Conservation (phyloP, 2,888 invertebrate genomes). For the Tholera decimalis region DNA sequence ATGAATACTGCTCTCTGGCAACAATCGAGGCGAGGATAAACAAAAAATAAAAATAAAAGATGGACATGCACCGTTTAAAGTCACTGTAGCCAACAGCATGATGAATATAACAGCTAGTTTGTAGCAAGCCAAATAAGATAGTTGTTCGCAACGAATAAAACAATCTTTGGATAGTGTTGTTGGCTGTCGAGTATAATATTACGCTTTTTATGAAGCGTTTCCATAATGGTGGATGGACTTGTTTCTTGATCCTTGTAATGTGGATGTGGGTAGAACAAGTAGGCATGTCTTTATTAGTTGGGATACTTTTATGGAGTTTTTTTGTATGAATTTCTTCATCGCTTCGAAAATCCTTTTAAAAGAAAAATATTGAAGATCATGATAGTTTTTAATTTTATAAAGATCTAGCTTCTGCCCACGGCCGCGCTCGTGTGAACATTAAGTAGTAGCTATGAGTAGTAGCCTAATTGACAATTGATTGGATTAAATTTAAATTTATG, state of each 20-base stretch:
- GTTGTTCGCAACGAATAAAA: conserved; percentile 72
- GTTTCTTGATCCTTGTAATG: conserved; percentile 57
- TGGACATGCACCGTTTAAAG: conserved; percentile 87
- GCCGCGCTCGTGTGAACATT: too few relatives aligned
- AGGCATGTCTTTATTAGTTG: conserved; percentile 31
- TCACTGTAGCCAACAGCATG: conserved; percentile 84
- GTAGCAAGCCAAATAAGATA: conserved; percentile 79
- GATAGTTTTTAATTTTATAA: too few relatives aligned
- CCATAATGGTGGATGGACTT: conserved; percentile 59
- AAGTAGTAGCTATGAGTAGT: too few relatives aligned
- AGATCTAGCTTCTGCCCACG: too few relatives aligned
- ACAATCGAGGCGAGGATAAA: conserved; percentile 86
- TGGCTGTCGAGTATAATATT: conserved; percentile 69
- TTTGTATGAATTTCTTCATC: neutral
- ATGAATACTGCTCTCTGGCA: conserved; percentile 85
- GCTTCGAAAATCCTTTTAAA: neutral
- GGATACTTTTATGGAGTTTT: conserved; percentile 2
- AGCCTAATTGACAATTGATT: too few relatives aligned
- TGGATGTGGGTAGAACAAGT: conserved; percentile 15
- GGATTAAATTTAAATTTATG: too few relatives aligned
- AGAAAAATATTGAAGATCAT: neutral
- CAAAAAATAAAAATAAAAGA: conserved; percentile 76
- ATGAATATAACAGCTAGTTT: conserved; percentile 86
- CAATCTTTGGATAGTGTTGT: conserved; percentile 72
- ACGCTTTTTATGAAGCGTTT: conserved; percentile 74